Conservation (phyloP, 2,888 invertebrate genomes). For the Ischnura elegans region DNA sequence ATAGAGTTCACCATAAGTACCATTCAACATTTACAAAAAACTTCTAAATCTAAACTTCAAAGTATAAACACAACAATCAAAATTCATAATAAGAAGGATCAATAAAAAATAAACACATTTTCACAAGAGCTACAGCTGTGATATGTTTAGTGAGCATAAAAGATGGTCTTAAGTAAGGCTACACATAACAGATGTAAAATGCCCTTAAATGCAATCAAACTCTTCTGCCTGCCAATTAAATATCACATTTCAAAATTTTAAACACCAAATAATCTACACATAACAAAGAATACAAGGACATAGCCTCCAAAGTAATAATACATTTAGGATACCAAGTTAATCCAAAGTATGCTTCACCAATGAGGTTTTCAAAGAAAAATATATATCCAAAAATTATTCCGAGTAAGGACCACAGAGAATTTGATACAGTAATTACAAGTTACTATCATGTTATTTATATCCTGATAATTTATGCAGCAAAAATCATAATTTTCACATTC, state of each 20-base stretch:
- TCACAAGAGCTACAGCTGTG: neutral
- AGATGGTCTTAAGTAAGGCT: neutral
- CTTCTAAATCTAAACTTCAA: neutral
- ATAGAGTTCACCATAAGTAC: neutral
- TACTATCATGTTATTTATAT: no score
- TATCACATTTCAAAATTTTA: neutral
- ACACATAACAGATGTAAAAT: neutral
- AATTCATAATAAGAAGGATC: neutral
- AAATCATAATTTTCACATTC: no score
- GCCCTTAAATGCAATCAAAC: neutral
- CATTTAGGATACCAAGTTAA: no score
- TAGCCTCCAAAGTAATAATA: neutral
- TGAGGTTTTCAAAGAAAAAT: no score
- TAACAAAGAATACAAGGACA: neutral
- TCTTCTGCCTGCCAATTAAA: neutral
- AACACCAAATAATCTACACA: neutral
- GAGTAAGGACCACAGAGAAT: no score
- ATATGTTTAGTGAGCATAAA: neutral
- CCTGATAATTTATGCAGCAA: no score
- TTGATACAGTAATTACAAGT: no score
- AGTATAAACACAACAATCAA: neutral
- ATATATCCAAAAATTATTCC: neutral
- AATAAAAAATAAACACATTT: neutral
- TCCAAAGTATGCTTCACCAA: no score
- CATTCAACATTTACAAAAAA: constrained; percentile 27